Base-by-base conservation (phyloP, 2,888 invertebrate species). In the Ichneumoninae sp. region DNA sequence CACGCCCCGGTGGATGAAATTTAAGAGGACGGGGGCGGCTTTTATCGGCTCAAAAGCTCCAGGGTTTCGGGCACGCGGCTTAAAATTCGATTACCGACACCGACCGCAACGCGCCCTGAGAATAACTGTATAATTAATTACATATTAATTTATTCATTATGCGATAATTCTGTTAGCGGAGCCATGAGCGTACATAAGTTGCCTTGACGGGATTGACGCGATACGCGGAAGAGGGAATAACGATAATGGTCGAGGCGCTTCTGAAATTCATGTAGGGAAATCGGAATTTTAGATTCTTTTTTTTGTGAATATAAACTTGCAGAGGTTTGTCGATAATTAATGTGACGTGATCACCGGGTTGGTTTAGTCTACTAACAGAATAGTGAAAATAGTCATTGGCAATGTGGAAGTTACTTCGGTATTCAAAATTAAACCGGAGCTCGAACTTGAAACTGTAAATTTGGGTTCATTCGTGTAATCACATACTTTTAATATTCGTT, bases 51-150 rank as follows among this genome's bases (percentile, higher is more conserved):
- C 36, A 75, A 69, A 71, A 40, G 57, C 68, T 60, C 68, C 26
- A 19, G 16, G 44, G 63, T 19, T 60, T 44, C 44, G 13, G 26
- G 65, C 70, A 66, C 65, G 70, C 47, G 77, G 33, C 50, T 47
- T 50, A 66, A 77, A 73, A 77, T 74, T 47, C 73, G 73, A 83
- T 83, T 74, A 63, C 73, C 47, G 47, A 63, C 65, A 16, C 73
- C 13, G 54, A 73, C 60, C 60, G 36, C 60, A 40, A 10, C 79
- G 22, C 16, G 7, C 5, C 68, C 68, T 57, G 16, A 68, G 78
- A 83, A 83, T 83, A 83, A 83, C 78, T 83, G 68, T 74, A 73
- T 78, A 78, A 83, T 78, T 83, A 78, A 83, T 83, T 78, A 52
- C 52, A 74, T 68, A 78, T 83, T 68, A 68, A 83, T 83, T 83